Base-by-base conservation (phyloP, 2,888 invertebrate genomes). In the Timandra comae region DNA sequence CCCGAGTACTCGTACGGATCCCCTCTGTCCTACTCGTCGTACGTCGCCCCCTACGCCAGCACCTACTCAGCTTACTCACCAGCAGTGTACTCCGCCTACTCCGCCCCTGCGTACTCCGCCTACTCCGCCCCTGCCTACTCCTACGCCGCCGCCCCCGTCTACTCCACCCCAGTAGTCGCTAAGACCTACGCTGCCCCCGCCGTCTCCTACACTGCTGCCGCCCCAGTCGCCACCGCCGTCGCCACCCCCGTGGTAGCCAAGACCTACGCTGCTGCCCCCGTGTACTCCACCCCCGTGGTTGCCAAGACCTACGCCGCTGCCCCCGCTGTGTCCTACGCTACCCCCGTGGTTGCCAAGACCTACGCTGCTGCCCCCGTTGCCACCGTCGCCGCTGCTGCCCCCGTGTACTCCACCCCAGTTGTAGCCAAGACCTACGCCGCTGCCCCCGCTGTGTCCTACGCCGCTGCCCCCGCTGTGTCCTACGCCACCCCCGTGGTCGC, bases 51-150 rank as follows among this genome's bases (percentile, higher is more conserved):
- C 11, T 6, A 11, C 6, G 20, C 16, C 6, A 20, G 20, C 9
- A 2, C n/a, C 12, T 28, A 20, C 21, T 31, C 11, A 21, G 11
- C 49, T 52, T 16, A 16, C 16, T 16, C 16, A 16, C 25, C 38
- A 58, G 59, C 49, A 56, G 35, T 40, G 3, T 9, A 9, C 6
- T 7, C 24, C 3, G 7, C 7, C 22, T 53, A 75, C 61, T 2
- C 73, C 59, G 35, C 71, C 60, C 48, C 72, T 63, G 56, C 21
- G 33, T 12, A 3, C 30, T 42, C 22, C 22, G 8, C 22, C 22
- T 22, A 22, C 22, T 8, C 1, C 20, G 20, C 20, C 1, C 20
- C 20, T 4, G 24, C 24, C 24, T 10, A 24, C 10, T 10, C 24
- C 24, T 10, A 10, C 9, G 22, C 21, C 3, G 27, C 33, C 5